Percentiles rank a stretch among this genome's conserved stretches.
Conservation (phyloP, 2,113 vertebrate genomes). For the Thalassarche chlororhynchos region DNA sequence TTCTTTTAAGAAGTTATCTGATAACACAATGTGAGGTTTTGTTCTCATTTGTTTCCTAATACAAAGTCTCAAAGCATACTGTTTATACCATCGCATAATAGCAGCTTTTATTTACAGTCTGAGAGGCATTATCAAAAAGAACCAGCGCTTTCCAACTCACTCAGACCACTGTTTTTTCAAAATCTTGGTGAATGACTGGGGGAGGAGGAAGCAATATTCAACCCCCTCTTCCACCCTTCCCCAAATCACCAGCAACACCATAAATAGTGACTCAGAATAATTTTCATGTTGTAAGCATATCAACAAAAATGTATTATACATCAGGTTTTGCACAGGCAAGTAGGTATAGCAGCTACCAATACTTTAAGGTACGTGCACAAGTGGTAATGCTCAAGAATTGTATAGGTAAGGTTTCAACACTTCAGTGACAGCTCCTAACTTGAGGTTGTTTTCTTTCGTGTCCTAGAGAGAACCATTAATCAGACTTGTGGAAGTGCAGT, state of each 20-base stretch:
- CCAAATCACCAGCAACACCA: background rate
- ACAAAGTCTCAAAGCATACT: constrained; percentile 24
- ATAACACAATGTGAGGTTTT: constrained; percentile 20
- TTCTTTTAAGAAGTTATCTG: constrained; percentile 28
- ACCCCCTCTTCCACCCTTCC: background rate
- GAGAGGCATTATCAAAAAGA: constrained; percentile 21
- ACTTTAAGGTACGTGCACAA: background rate
- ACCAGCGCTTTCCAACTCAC: background rate
- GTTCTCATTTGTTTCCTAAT: constrained; percentile 30
- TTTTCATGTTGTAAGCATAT: background rate
- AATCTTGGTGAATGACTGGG: background rate
- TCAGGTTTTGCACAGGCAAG: background rate
- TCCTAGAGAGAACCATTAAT: background rate
- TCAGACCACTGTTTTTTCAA: background rate
- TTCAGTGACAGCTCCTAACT: background rate
- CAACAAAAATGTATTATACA: background rate
- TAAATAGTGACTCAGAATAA: background rate
- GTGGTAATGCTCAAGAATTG: background rate
- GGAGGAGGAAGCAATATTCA: background rate
- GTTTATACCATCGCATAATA: constrained; percentile 35
- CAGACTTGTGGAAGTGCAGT: background rate
- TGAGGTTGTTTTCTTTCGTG: background rate
- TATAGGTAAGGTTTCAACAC: background rate
- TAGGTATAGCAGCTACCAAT: background rate
- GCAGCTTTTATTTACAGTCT: constrained; percentile 39